Conservation (phyloP, 64 coral and sea anemone species). For the Hydrozoanthus tunicans region DNA sequence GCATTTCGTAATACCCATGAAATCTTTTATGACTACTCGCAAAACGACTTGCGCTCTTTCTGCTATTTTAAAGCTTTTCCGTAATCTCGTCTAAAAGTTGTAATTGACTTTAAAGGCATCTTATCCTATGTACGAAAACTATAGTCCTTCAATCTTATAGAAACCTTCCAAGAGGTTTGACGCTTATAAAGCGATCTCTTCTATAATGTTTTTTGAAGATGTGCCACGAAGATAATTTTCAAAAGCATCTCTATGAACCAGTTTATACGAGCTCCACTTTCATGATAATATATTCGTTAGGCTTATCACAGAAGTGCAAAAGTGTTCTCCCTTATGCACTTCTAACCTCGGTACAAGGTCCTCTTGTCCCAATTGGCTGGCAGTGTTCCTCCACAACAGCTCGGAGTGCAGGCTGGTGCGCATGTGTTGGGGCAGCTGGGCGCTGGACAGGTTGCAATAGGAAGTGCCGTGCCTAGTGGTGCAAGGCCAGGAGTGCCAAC, state of each 20-base stretch:
- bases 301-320: not conserved
- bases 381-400: conserved; percentile 70
- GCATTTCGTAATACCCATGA: no score
- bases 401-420: conserved; percentile 61
- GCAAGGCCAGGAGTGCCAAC: conserved; percentile 14
- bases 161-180: no score
- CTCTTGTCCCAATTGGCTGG: conserved; percentile 78
- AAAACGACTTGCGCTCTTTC: no score
- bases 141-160: no score
- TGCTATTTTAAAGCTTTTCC: no score
- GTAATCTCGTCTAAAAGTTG: no score
- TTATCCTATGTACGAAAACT: no score
- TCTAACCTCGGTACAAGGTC: conserved; percentile 13
- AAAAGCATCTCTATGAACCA: not conserved
- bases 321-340: not conserved
- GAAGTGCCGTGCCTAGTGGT: not conserved
- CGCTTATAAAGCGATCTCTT: no score
- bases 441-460: conserved; percentile 61
- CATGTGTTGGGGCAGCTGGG: conserved; percentile 81
- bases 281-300: not conserved
- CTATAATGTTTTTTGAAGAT: no score
- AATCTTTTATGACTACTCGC: no score
- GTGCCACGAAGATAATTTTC: not conserved
- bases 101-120: no score
- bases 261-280: not conserved